Base-by-base conservation (phyloP, 1,140 invertebrate genomes). In the Oryctes rhinoceros region DNA sequence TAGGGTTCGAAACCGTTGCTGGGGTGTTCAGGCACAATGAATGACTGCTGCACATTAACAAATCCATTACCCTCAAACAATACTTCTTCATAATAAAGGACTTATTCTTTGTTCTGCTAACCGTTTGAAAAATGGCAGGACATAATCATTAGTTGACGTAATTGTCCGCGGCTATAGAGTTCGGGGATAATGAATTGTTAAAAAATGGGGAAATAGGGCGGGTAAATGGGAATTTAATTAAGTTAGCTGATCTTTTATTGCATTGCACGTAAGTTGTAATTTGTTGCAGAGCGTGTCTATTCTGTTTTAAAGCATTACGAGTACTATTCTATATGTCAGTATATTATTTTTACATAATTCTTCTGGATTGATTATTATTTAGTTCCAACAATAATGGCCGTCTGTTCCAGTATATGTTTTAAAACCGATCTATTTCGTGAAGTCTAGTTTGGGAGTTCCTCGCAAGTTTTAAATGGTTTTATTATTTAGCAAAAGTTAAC, bases 31-130 rank as follows among this genome's bases (percentile, higher is more conserved):
- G 24, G 24, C 20, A 37, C 65, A 71, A 37, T 71, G 65, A 71
- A 71, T 71, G 35, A 71, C 65, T 71, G 65, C 35, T 71, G 24
- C 65, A 71, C 65, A 71, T 71, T 71, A 71, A 71, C 65, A 37
- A 71, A 71, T 71, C 65, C 65, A 71, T 71, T 71, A 71, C 65
- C 65, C 35, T 71, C 35, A 71, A 71, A 71, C 65, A 71, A 71
- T 71, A 37, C 65, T 71, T 71, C 65, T 71, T 71, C 65, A 71
- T 71, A 71, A 71, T 71, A 71, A 24, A 59, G 65, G 65, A 37
- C 65, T 71, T 71, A 35, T 71, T 71, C 65, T 24, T 71, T 71
- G 65, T 71, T 30, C 65, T 71, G 65, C 20, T 37, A 71, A 71
- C 65, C 20, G 35, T 71, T 71, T 71, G 65, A 71, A 71, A 71